Evolutionary conservation across 2,113 vertebrate genomes (phyloP), one percentile per base, ranked within the genome.

Genomic region (Lagopus muta): DNA sequence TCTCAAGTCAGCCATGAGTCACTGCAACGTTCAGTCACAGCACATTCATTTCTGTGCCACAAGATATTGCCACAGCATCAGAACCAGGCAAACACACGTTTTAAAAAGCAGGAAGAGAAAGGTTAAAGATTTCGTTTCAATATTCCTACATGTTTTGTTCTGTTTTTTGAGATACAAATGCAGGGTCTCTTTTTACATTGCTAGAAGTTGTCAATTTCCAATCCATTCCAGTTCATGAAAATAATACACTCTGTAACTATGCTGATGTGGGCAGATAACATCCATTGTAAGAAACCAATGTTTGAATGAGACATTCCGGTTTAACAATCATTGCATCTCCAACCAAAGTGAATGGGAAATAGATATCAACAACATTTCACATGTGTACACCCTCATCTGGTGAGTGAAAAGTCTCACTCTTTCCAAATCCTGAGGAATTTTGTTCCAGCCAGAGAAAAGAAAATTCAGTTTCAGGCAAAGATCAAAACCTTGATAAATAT

Each of bases 401-500:
- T 6, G 10, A 92, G n/a, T 40, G 13, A 82, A 52, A 67, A 67
- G 15, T 21, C 50, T 54, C 48, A 15, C 4, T 40, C 61, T 61
- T 79, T 64, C 36, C 86, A 81, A 92, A 91, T 36, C 36, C 36
- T 22, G 30, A 79, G 67, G 15, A 78, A 82, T 54, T 70, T 64
- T 58, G 8, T 48, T 82, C 52, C 62, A 90, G 54, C 13, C 66
- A 66, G 13, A 85, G 71, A 76, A 75, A 69, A 84, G 61, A 94
- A 95, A 93, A 27, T 65, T 92, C 42, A 7, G 20, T 90, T 94
- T 93, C 48, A 27, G 66, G 81, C 66, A 92, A 93, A 93, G 67
- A 92, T 72, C 52, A 92, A 95, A 90, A 65, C 80, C 70, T 48
- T 3, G n/a, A 65, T 62, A 94, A 93, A 76, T 94, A 94, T 71